A percentile compares a stretch with the other conserved stretches of the same genome.
Conservation (phyloP, 2,113 vertebrate genomes). For the Nicator chloris region DNA sequence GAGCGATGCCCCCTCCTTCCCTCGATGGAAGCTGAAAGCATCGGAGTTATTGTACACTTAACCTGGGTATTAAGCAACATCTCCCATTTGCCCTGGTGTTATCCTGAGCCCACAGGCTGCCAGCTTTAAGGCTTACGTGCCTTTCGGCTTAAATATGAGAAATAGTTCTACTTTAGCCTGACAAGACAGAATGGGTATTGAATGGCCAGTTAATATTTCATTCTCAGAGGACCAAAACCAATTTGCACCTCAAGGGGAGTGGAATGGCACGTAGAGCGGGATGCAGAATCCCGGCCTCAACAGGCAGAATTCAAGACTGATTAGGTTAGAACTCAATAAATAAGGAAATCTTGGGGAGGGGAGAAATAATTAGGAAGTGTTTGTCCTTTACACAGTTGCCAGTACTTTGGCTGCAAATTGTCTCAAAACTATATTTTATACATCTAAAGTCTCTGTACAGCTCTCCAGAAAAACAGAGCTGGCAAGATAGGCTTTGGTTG, state of each 20-base stretch:
- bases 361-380: background rate
- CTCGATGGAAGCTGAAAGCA: background rate
- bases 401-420: background rate
- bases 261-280: background rate
- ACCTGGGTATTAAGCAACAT: conserved; percentile 20
- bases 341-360: background rate
- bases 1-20: background rate
- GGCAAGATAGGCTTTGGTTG: background rate
- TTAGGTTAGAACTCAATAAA: conserved; percentile 2
- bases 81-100: background rate
- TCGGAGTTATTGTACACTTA: background rate
- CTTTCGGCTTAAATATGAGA: conserved; percentile 19
- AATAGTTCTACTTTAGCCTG: conserved; percentile 1
- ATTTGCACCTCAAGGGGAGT: conserved; percentile 7
- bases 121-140: background rate
- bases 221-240: conserved; percentile 1
- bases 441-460: background rate
- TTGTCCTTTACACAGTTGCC: background rate
- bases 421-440: background rate
- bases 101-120: background rate
- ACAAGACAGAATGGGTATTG: background rate
- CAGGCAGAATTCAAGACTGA: background rate
- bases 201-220: background rate
- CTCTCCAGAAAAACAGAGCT: background rate
- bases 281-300: background rate